Evolutionary conservation across 2,797 vertebrate genomes (phyloP).

Genomic region (Tympanoctomys barrerae): DNA sequence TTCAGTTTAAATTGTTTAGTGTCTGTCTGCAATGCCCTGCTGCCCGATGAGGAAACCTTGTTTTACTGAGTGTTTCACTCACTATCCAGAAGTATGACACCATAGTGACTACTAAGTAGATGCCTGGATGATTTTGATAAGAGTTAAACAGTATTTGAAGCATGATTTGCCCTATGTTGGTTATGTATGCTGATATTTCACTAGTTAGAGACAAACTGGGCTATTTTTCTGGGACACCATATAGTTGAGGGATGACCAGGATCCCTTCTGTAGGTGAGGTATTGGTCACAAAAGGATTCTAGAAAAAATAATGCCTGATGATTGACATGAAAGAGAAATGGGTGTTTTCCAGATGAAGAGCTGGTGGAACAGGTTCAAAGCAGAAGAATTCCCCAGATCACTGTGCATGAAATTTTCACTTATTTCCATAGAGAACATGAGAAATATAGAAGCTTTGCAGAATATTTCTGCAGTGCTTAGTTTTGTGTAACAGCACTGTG

Average conservation of each 20-base stretch:
- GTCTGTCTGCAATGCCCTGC: not conserved
- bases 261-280: not conserved
- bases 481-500: not conserved
- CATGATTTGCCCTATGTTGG: not conserved
- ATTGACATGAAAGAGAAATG: not conserved
- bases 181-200: not conserved
- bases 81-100: not conserved
- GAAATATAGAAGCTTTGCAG: not conserved
- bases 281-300: not conserved
- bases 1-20: not conserved
- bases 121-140: not conserved
- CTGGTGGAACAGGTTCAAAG: not conserved
- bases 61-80: not conserved
- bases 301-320: not conserved
- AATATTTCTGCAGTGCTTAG: not conserved
- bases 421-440: not conserved
- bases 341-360: constrained; percentile 9
- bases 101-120: not conserved
- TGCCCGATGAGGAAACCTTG: not conserved
- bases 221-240: not conserved
- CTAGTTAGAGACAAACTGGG: not conserved
- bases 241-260: fast-evolving
- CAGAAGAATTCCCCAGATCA: not conserved
- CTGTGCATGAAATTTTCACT: not conserved
- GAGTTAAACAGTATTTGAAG: not conserved